Percentiles rank a stretch among this genome's conserved stretches.
Evolutionary conservation across 2,888 invertebrate species (phyloP).

Genomic region (Anoncus sp.): DNA sequence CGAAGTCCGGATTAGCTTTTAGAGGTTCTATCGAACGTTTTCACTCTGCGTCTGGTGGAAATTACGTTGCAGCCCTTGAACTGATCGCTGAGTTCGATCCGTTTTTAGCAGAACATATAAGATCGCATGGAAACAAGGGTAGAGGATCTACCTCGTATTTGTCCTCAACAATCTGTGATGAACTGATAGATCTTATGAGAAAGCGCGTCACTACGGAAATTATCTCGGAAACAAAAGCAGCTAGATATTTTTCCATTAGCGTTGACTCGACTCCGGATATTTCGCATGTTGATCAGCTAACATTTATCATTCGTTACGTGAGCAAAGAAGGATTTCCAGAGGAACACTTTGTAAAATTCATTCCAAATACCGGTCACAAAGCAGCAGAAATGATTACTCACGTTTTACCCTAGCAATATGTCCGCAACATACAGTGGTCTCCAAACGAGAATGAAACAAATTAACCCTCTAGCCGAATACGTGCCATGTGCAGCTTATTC

Average conservation of each 20-base stretch:
- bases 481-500: constrained; percentile 66
- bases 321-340: not conserved
- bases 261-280: constrained; percentile 69
- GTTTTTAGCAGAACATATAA: constrained; percentile 70
- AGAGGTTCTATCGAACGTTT: constrained; percentile 59
- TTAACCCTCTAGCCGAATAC: constrained; percentile 57
- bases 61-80: constrained; percentile 71
- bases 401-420: no score
- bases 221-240: constrained; percentile 30
- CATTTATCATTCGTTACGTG: constrained; percentile 66
- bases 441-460: no score
- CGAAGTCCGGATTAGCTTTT: not conserved
- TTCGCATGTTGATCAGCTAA: constrained; percentile 67
- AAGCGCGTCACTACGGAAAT: constrained; percentile 64
- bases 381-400: no score
- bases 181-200: constrained; percentile 69
- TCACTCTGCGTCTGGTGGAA: constrained; percentile 70
- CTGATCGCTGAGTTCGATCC: constrained; percentile 70
- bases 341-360: no score
- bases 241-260: constrained; percentile 69
- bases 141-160: constrained; percentile 71
- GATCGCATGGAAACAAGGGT: constrained; percentile 64
- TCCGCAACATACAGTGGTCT: no score
- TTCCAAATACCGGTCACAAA: no score
- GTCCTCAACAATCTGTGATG: constrained; percentile 68